These are phyloP conservation scores for Mercenaria mercenaria DNA, from an alignment of 1,140 invertebrate species.

Conservation along the genomic window DNA sequence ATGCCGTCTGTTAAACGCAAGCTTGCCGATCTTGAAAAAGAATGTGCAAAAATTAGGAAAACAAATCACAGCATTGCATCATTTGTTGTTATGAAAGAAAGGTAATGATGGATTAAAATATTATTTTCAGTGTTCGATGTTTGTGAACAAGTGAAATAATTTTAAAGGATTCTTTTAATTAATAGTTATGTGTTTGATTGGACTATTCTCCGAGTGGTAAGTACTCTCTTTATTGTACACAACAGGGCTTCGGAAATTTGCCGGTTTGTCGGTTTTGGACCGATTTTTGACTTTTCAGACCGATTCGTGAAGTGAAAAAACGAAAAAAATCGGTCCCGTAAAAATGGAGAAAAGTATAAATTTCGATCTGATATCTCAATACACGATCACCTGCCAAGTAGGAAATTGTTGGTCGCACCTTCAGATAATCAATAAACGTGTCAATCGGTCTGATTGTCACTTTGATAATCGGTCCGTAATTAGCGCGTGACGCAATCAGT, in stretches of 20 bases:
- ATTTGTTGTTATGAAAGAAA: neutral
- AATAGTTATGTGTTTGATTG: neutral
- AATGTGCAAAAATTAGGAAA: neutral
- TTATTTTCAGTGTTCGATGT: neutral
- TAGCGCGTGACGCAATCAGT: no score
- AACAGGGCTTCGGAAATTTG: neutral
- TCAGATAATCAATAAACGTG: no score
- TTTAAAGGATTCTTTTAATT: neutral
- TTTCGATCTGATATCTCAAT: no score
- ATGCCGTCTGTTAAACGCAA: neutral
- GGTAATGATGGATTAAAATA: neutral
- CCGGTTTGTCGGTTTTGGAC: no score
- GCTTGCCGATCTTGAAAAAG: neutral
- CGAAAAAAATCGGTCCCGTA: no score
- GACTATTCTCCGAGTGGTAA: neutral
- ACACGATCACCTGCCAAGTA: no score
- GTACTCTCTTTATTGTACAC: neutral
- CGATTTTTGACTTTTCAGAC: no score
- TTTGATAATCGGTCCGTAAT: no score
- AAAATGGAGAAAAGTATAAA: no score
- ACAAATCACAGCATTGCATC: neutral
- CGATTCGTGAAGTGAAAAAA: no score
- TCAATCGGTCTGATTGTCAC: no score
- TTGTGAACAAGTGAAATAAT: neutral
- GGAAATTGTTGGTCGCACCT: no score